Evolutionary conservation across 2,888 invertebrate genomes (phyloP).

Genomic region (Nomada ruficornis): DNA sequence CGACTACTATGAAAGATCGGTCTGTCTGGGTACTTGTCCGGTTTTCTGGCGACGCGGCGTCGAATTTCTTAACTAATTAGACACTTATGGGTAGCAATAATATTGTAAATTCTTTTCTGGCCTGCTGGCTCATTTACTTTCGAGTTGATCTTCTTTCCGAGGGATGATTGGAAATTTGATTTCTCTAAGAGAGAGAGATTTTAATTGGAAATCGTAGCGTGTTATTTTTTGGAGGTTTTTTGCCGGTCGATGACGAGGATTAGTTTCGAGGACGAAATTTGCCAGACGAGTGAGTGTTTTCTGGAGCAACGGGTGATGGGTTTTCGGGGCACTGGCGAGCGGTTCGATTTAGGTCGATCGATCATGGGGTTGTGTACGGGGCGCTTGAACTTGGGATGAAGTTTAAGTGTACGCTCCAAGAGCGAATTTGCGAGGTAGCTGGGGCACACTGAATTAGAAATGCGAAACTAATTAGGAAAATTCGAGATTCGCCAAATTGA

Average conservation of each 20-base stretch:
- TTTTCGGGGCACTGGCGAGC: constrained; percentile 22
- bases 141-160: too few species aligned
- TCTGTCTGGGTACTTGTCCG: too few species aligned
- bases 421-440: neutral
- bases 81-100: too few species aligned
- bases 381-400: constrained; percentile 43
- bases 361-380: constrained; percentile 25
- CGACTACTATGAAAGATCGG: too few species aligned
- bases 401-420: constrained; percentile 25
- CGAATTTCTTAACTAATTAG: too few species aligned
- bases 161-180: too few species aligned
- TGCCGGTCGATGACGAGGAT: neutral
- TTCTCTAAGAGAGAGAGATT: neutral
- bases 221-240: neutral
- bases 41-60: too few species aligned
- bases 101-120: too few species aligned
- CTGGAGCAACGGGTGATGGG: constrained; percentile 19
- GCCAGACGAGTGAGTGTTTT: constrained; percentile 14
- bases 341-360: constrained; percentile 52
- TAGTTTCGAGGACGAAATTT: constrained; percentile 30
- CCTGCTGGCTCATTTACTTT: too few species aligned
- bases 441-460: neutral
- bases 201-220: neutral
- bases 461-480: too few species aligned
- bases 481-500: too few species aligned